These are phyloP conservation scores for Potorous gilbertii DNA, from an alignment of 2,797 vertebrate species.

Conservation along the genomic window DNA sequence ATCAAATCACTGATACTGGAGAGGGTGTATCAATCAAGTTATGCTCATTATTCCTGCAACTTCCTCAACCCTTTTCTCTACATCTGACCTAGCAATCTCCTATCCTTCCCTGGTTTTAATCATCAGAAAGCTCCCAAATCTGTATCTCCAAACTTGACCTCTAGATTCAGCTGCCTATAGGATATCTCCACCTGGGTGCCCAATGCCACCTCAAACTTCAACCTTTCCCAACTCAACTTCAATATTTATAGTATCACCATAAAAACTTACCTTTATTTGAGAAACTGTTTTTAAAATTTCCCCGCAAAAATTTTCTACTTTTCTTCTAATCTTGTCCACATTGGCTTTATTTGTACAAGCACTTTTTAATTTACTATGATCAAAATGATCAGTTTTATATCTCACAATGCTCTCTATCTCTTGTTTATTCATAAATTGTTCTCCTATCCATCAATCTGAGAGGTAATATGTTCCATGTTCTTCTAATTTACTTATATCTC, in stretches of 20 bases:
- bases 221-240: not conserved
- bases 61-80: not conserved
- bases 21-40: not conserved
- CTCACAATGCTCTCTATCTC: not conserved
- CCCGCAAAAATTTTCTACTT: not conserved
- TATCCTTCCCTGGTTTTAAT: not conserved
- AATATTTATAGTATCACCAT: not conserved
- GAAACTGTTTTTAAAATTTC: not conserved
- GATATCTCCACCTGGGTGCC: not conserved
- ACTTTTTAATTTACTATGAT: not conserved
- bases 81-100: not conserved
- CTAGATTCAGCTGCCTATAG: no score
- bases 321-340: not conserved
- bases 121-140: not conserved
- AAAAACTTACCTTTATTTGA: not conserved
- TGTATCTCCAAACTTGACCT: not conserved
- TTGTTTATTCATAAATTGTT: not conserved
- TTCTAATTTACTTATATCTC: not conserved
- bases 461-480: not conserved
- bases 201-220: not conserved
- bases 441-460: not conserved
- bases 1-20: not conserved
- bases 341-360: not conserved
- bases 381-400: not conserved
- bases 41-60: not conserved